These are phyloP conservation scores for Eupeodes latifasciatus DNA, from an alignment of 2,888 invertebrate species.

Conservation along the genomic window DNA sequence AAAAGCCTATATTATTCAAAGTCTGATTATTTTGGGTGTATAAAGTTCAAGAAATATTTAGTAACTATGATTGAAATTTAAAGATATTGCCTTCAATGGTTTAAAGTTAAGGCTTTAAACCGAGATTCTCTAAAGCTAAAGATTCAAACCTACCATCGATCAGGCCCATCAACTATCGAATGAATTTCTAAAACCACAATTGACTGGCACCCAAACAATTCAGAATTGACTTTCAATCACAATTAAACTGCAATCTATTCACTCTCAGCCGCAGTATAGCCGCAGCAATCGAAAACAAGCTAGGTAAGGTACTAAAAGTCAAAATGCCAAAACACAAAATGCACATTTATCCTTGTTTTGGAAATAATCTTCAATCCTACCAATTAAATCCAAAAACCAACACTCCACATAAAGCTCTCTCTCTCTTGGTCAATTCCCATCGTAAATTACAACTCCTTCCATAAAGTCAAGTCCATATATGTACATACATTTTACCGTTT, in stretches of 20 bases:
- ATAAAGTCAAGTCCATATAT: too few relatives aligned
- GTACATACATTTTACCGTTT: not conserved
- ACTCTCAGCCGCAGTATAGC: conserved; percentile 15
- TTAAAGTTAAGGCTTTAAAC: too few relatives aligned
- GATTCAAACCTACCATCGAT: too few relatives aligned
- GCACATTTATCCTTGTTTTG: conserved; percentile 36
- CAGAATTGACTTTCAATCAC: conserved; percentile 52
- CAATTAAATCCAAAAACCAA: conserved; percentile 53
- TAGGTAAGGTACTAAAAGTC: conserved; percentile 23
- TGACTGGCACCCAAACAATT: too few relatives aligned
- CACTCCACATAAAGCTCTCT: conserved; percentile 29
- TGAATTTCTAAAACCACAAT: conserved; percentile 14
- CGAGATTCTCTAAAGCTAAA: too few relatives aligned
- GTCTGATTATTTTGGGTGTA: too few relatives aligned
- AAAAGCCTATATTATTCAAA: too few relatives aligned
- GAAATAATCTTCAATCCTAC: conserved; percentile 28
- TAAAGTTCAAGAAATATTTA: too few relatives aligned
- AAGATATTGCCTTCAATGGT: too few relatives aligned
- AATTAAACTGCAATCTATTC: conserved; percentile 53
- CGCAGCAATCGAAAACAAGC: too few relatives aligned
- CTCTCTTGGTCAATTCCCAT: conserved; percentile 64
- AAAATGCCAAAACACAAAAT: conserved; percentile 53
- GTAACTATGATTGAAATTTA: too few relatives aligned
- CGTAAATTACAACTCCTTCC: conserved; percentile 67
- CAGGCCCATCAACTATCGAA: not conserved